Evolutionary conservation across 2,113 vertebrate species (phyloP).

Genomic region (Tragulus kanchil): DNA sequence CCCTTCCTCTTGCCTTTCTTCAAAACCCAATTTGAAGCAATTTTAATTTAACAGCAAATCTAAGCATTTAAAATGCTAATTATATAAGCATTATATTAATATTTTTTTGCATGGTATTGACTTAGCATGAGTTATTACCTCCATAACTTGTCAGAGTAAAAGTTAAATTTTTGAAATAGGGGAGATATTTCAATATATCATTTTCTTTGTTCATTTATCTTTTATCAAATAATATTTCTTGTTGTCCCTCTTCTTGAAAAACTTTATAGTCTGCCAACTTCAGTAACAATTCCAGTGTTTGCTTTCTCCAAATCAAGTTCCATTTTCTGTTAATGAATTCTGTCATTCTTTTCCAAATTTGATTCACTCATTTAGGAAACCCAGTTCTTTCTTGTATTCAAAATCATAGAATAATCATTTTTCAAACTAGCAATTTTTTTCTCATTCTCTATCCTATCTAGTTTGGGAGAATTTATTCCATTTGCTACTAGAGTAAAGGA

Average conservation of each 20-base stretch:
- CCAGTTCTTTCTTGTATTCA: background rate
- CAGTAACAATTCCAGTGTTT: background rate
- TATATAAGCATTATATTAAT: constrained; percentile 18
- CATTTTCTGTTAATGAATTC: background rate
- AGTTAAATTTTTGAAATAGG: background rate
- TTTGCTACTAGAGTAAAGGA: background rate
- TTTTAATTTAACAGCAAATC: constrained; percentile 33
- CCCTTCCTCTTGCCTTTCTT: background rate
- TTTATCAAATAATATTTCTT: constrained; percentile 45
- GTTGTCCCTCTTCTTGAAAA: background rate
- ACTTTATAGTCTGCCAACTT: background rate
- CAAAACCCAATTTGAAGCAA: background rate
- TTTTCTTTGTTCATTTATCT: constrained; percentile 5
- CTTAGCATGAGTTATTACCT: constrained; percentile 13
- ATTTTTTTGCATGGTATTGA: constrained; percentile 23
- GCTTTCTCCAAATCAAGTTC: background rate
- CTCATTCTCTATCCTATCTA: constrained; percentile 20
- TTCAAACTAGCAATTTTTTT: background rate
- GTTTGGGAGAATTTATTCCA: background rate
- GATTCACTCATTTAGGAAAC: background rate
- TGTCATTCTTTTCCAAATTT: background rate
- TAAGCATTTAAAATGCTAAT: constrained; percentile 45
- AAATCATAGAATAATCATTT: background rate
- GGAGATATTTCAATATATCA: background rate
- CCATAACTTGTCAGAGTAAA: constrained; percentile 31